These are phyloP conservation scores for Felis catus DNA, from an alignment of 2,113 vertebrate genomes.

Conservation along the genomic window F.catus_Fca126_mat1.0 CM031424.1:94312501-94313000, in stretches of 20 bases:
- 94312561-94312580: not conserved
- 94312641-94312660: accelerated
- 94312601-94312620: not conserved
- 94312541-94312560: accelerated
- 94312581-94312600: not conserved
- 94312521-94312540: not conserved
- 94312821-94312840: not conserved
- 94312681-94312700: not conserved
- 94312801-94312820: not conserved
- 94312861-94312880: accelerated
- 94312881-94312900: not conserved
- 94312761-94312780: not conserved
- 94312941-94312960: accelerated
- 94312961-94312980: not conserved
- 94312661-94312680: not conserved
- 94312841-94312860: accelerated
- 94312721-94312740: not conserved
- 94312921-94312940: not conserved
- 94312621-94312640: not conserved
- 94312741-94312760: not conserved
- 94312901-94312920: not conserved
- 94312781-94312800: not conserved
- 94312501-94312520: not conserved
- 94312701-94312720: accelerated
- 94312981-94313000: not conserved